Conservation (phyloP, 2,888 invertebrate genomes). For the Camptogramma bilineatum region DNA sequence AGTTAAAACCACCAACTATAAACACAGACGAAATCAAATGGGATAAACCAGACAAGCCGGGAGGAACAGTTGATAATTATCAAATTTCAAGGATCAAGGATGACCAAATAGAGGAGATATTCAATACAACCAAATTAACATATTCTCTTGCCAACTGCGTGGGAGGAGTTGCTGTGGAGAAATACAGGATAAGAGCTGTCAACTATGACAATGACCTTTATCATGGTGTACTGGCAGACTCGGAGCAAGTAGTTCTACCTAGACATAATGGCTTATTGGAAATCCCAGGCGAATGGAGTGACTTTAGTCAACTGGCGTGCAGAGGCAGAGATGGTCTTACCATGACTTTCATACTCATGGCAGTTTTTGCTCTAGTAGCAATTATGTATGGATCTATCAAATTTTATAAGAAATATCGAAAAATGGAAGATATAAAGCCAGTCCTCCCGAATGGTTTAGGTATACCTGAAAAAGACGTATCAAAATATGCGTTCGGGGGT, state of each 20-base stretch:
- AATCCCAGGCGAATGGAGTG: slow-evolving; percentile 75
- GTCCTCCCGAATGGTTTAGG: slow-evolving; percentile 88
- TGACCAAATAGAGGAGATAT: slow-evolving; percentile 56
- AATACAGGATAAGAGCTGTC: slow-evolving; percentile 74
- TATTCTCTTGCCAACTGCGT: slow-evolving; percentile 64
- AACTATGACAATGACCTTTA: slow-evolving; percentile 69
- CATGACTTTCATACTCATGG: slow-evolving; percentile 66
- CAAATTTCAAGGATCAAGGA: slow-evolving; percentile 80
- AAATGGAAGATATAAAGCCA: slow-evolving; percentile 88
- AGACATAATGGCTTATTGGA: slow-evolving; percentile 44
- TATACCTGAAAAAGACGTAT: slow-evolving; percentile 75
- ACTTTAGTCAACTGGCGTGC: slow-evolving; percentile 64
- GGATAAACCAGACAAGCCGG: slow-evolving; percentile 77
- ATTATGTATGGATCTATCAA: slow-evolving; percentile 75
- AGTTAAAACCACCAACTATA: slow-evolving; percentile 63
- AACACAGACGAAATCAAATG: slow-evolving; percentile 74
- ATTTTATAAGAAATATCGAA: slow-evolving; percentile 85
- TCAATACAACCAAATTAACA: slow-evolving; percentile 56
- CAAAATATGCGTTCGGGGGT: slow-evolving; percentile 71
- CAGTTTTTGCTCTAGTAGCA: slow-evolving; percentile 62
- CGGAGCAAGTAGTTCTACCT: slow-evolving; percentile 56
- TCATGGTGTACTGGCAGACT: slow-evolving; percentile 63
- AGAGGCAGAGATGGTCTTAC: slow-evolving; percentile 64
- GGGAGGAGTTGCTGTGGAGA: slow-evolving; percentile 63
- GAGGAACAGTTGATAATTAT: slow-evolving; percentile 85